phyloP scores from a whole-genome alignment of 1,140 invertebrate species.

The Argopecten irradians region DNA sequence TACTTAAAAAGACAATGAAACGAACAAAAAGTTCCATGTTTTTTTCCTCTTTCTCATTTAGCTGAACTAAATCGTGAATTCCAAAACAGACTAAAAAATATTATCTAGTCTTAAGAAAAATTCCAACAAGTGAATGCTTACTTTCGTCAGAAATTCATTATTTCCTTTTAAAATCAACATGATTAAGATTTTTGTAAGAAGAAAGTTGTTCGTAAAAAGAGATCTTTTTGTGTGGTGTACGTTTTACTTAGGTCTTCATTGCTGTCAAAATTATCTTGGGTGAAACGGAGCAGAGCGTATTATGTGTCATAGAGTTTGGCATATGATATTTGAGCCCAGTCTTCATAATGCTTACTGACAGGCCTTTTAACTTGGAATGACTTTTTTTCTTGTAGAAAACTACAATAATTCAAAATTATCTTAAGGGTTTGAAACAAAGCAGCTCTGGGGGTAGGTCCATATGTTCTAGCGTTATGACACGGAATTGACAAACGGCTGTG shows the following conservation, averaged over 20 bases:
- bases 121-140: not conserved
- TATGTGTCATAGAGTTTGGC: not conserved
- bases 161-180: not conserved
- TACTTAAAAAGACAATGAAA: not conserved
- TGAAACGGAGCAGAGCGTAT: slow-evolving; percentile 7
- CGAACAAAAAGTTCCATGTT: not conserved
- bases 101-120: not conserved
- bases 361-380: slow-evolving; percentile 7
- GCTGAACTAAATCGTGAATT: no score
- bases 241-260: not conserved
- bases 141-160: not conserved
- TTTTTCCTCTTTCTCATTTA: not conserved
- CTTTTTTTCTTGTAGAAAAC: slow-evolving; percentile 9
- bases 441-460: slow-evolving; percentile 14
- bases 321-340: not conserved
- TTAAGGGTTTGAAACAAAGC: slow-evolving; percentile 18
- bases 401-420: slow-evolving; percentile 19
- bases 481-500: not conserved
- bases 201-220: not conserved
- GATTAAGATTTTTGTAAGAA: not conserved
- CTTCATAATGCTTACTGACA: slow-evolving; percentile 16
- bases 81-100: not conserved
- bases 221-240: not conserved
- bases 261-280: not conserved
- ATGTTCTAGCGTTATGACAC: slow-evolving; percentile 8